These are phyloP conservation scores for Cheilosia variabilis DNA, from an alignment of 2,888 invertebrate genomes.

Conservation along the genomic window DNA sequence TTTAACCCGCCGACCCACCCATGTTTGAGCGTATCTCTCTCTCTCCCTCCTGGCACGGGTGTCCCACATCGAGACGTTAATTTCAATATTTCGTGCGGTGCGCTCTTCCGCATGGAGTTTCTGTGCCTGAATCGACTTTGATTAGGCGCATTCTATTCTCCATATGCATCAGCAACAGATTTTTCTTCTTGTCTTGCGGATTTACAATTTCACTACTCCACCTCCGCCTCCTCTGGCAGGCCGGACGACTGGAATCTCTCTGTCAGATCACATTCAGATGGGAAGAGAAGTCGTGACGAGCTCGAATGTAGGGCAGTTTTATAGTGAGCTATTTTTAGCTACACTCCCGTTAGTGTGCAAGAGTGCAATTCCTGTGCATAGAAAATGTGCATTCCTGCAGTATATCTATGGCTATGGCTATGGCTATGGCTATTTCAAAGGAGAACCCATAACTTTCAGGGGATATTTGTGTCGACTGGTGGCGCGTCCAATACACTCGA, in stretches of 20 bases:
- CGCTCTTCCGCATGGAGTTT: slow-evolving; percentile 35
- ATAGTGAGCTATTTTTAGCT: slow-evolving; percentile 52
- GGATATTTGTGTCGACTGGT: not conserved
- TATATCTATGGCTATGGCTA: not conserved
- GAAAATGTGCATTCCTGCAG: not conserved
- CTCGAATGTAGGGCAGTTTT: slow-evolving; percentile 59
- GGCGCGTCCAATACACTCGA: slow-evolving; percentile 26
- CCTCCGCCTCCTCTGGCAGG: not conserved
- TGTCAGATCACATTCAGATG: slow-evolving; percentile 8
- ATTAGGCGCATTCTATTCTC: slow-evolving; percentile 21
- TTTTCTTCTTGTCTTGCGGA: slow-evolving; percentile 27
- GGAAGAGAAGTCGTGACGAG: slow-evolving; percentile 13
- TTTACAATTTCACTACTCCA: slow-evolving; percentile 46
- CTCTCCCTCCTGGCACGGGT: not conserved
- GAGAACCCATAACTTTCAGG: slow-evolving; percentile 6
- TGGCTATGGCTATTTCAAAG: not conserved
- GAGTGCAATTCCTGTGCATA: not conserved
- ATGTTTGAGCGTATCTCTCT: not conserved
- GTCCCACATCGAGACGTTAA: slow-evolving; percentile 24
- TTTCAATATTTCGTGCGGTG: slow-evolving; percentile 33
- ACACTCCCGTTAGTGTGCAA: not conserved
- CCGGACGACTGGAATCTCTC: not conserved
- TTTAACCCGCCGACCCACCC: slow-evolving; percentile 3
- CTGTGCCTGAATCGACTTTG: slow-evolving; percentile 40
- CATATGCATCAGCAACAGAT: slow-evolving; percentile 12